A percentile compares a stretch with the other conserved stretches of the same genome.
phyloP scores from a whole-genome alignment of 2,888 invertebrate species.

The Hydriomena furcata region DNA sequence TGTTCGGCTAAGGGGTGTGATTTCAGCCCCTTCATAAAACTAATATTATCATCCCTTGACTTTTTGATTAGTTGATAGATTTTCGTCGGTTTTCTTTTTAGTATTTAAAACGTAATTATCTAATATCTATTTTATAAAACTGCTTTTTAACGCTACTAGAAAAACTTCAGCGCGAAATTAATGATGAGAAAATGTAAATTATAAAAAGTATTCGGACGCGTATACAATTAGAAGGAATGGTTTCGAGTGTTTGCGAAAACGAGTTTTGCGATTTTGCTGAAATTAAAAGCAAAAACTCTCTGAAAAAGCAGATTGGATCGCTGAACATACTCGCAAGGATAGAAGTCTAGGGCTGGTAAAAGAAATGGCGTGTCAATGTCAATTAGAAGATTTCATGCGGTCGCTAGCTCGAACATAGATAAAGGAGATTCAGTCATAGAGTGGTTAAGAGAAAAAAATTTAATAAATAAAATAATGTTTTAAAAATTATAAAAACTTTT shows the following conservation, averaged over 20 bases:
- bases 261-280: background rate
- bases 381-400: slow-evolving; percentile 34
- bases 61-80: too few species aligned
- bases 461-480: too few species aligned
- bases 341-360: slow-evolving; percentile 10
- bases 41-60: too few species aligned
- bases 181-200: background rate
- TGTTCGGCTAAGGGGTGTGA: too few species aligned
- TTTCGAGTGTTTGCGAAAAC: slow-evolving; percentile 11
- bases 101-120: too few species aligned
- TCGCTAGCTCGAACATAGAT: slow-evolving; percentile 18
- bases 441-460: too few species aligned
- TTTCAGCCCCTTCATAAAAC: too few species aligned
- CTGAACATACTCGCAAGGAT: too few species aligned
- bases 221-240: slow-evolving; percentile 21
- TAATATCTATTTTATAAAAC: background rate
- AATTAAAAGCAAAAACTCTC: slow-evolving; percentile 2
- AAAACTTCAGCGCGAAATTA: slow-evolving; percentile 3
- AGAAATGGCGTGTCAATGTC: slow-evolving; percentile 36
- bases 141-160: background rate
- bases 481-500: too few species aligned
- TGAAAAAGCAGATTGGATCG: slow-evolving; percentile 1
- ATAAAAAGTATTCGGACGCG: slow-evolving; percentile 3
- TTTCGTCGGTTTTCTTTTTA: too few species aligned
- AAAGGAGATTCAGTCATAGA: background rate